Conservation (phyloP, 2,113 vertebrate species). For the Eupsittula cactorum region DNA sequence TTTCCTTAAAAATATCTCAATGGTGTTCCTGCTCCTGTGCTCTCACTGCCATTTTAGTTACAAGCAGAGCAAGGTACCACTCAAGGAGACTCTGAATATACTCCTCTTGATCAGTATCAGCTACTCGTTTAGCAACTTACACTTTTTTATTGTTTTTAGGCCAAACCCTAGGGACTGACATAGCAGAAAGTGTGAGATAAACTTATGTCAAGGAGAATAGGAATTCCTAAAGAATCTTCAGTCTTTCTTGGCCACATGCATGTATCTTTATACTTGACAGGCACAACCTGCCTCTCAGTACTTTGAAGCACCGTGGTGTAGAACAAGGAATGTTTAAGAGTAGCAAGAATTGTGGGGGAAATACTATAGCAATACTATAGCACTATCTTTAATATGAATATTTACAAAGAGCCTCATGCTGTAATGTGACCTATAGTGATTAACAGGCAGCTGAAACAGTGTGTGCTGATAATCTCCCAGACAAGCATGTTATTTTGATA, state of each 20-base stretch:
- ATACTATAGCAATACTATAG: background rate
- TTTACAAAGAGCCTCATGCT: background rate
- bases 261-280: background rate
- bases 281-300: background rate
- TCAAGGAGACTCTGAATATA: background rate
- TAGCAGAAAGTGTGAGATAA: background rate
- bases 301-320: background rate
- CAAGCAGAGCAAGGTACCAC: background rate
- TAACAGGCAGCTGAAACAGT: slow-evolving; percentile 37
- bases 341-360: background rate
- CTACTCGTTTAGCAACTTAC: background rate
- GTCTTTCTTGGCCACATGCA: background rate
- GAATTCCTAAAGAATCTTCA: background rate
- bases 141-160: background rate
- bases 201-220: background rate
- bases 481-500: slow-evolving; percentile 43
- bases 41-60: background rate
- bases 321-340: background rate
- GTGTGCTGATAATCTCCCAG: slow-evolving; percentile 30
- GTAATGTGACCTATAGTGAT: background rate
- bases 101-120: background rate
- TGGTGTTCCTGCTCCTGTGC: background rate
- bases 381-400: background rate
- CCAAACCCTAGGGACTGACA: background rate
- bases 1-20: background rate